Base-by-base conservation (phyloP, 2,113 vertebrate genomes). In the Hippotragus niger region DNA sequence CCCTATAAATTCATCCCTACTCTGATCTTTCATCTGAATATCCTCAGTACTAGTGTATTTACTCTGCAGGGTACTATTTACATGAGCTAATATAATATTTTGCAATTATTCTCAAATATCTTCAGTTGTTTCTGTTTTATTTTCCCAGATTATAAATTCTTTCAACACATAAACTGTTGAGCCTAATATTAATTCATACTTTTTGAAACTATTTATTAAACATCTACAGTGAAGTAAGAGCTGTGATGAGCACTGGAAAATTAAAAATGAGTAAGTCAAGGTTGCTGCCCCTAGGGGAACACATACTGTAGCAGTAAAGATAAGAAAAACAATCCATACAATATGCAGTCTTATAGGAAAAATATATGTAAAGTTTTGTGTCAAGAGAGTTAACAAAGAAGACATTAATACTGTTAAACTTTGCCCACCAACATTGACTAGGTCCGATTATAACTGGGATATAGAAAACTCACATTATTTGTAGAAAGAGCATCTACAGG, bases 91-190 rank as follows among this genome's bases (percentile, higher is more conserved):
- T 55, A 62, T 4, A 58, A 12, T 60, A 78, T 29, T 81, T 60
- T 78, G 12, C 80, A 91, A 91, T 87, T 94, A 89, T 50, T 52
- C 15, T 96, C 45, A 88, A 94, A 43, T n/a, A 58, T 80, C 62
- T 82, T 86, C 52, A 60, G 50, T 88, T 94, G 71, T 67, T 94
- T 94, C 67, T 95, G 60, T 55, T 85, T 94, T 95, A 52, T 91
- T n/a, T 58, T 78, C 78, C 40, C 55, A 92, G 53, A 82, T 3
- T 91, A 71, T 50, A 84, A 89, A 88, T 92, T 96, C 71, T 91
- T 91, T 60, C 40, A 96, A 71, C 74, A 92, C 25, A 94, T 25
- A 92, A 87, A 96, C 50, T 71, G 23, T 76, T 94, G 25, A 83
- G n/a, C 47, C 47, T 95, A 88, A 36, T 88, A 88, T 58, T 90